Base-by-base conservation (phyloP, 2,113 vertebrate species). In the Mustela nigripes region DNA sequence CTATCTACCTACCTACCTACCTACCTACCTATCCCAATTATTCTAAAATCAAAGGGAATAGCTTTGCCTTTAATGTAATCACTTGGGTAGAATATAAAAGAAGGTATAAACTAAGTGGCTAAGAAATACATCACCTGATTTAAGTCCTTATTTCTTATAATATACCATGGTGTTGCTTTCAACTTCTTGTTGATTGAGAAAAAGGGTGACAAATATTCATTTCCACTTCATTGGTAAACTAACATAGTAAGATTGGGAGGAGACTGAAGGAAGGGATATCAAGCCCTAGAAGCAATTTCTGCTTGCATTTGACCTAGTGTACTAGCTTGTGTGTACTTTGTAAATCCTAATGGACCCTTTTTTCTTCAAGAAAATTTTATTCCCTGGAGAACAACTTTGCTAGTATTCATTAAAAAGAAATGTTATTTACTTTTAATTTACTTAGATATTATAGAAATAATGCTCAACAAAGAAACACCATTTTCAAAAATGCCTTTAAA, bases 401-500 rank as follows among this genome's bases (percentile, higher is more conserved):
- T 48, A 74, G 14, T 42, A 58, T 85, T 95, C 18, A 39, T 73
- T 89, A 22, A 89, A 24, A 31, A 71, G 31, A 85, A 95, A 63
- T 93, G 58, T 84, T 73, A 83, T 83, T 88, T 96, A 84, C 42
- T 79, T 79, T 88, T 63, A 73, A 31, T 97, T 93, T 7, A 85
- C 53, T 45, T 95, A 69, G 22, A 78, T 28, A 79, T 89, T 80
- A 65, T 89, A 45, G 62, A 93, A 84, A 89, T 89, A 73, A 76
- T 36, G 24, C 14, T 84, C 62, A 62, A 78, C n/a, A n/a, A n/a
- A 95, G 84, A 71, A 95, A 89, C 31, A 36, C 1, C 24, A 16
- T 79, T 93, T 89, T 76, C 24, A 85, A 89, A 96, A 95, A 79
- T 63, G 18, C 50, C 9, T 91, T 94, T 85, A 85, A 85, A 80